Evolutionary conservation across 2,797 vertebrate genomes (phyloP), one percentile per base, ranked within the genome.

Genomic region (Bovichtus diacanthus): DNA sequence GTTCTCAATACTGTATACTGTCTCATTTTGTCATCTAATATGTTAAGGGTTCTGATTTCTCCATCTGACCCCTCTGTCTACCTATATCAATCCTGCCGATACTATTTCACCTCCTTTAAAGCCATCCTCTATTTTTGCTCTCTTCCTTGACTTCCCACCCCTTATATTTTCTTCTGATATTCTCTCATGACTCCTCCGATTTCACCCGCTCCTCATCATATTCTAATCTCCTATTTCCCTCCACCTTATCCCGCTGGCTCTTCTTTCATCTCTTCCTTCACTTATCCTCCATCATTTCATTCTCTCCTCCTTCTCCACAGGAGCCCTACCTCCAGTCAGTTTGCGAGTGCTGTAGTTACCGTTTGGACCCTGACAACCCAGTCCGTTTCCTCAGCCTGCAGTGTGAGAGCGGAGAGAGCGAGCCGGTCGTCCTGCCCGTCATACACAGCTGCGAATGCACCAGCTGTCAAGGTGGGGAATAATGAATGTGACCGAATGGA

Each of bases 381-480:
- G 97, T 97, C 6, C 93, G 88, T 4, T 94, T 97, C 91, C 94
- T 98, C 76, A 95, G 85, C 86, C 92, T 98, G 78, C 93, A 27
- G 60, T 98, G 97, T 44, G 88, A 87, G 0, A 94, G 82, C 0
- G 96, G 96, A 1, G 92, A 91, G 51, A 89, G 61, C 0, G 96
- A 97, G 86, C 96, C 95, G 0, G 96, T 96, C 3, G 95, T 98
- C 29, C 93, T 98, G 54, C 97, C 96, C 0, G 76, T 96, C 90
- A 98, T 98, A 56, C 96, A 95, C 84, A 96, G 96, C 92, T 98
- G 97, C 51, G 96, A 97, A 78, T 97, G 97, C 92, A 96, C 95
- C 81, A 94, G 95, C 90, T 98, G 97, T 86, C 97, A 97, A 87
- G 96, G 97, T 97, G 83, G 75, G 94, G 81, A 61, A 3, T 6